Percentiles rank a stretch among this genome's conserved stretches.
Evolutionary conservation across 2,797 vertebrate species (phyloP).

Genomic region (Thaleichthys pacificus): DNA sequence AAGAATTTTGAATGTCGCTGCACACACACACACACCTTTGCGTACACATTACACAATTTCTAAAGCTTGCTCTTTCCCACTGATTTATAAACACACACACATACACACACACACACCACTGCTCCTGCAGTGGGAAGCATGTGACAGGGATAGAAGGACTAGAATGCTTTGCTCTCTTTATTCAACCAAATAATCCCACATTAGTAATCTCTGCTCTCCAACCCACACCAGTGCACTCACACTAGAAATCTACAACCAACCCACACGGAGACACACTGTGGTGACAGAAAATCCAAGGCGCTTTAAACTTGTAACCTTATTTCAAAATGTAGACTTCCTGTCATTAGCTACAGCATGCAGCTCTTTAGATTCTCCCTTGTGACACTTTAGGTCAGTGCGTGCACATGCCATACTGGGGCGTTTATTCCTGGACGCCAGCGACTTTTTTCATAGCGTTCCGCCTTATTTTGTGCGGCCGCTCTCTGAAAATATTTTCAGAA

Average conservation of each 20-base stretch:
- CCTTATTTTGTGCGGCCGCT: no score
- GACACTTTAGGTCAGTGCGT: conserved; percentile 11
- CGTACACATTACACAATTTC: conserved; percentile 7
- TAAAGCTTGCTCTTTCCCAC: neutral
- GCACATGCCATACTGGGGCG: no score
- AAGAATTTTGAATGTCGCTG: conserved; percentile 13
- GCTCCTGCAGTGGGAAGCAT: conserved; percentile 28
- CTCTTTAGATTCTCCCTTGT: neutral
- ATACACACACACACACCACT: conserved; percentile 15
- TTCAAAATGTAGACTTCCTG: neutral
- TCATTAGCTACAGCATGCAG: neutral
- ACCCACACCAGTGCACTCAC: conserved; percentile 1
- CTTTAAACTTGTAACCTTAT: neutral
- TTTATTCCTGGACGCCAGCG: no score
- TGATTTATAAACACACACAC: neutral
- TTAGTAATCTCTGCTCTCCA: conserved; percentile 35
- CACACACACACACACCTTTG: neutral
- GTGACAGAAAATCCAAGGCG: neutral
- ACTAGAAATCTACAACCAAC: neutral
- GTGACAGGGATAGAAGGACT: conserved; percentile 41
- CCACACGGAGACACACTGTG: neutral
- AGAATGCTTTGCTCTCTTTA: conserved; percentile 40
- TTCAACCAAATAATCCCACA: conserved; percentile 43
- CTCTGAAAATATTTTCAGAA: no score
- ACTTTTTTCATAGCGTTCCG: no score